Evolutionary conservation across 2,113 vertebrate genomes (phyloP).

Genomic region (Corythornis madagascariensis): DNA sequence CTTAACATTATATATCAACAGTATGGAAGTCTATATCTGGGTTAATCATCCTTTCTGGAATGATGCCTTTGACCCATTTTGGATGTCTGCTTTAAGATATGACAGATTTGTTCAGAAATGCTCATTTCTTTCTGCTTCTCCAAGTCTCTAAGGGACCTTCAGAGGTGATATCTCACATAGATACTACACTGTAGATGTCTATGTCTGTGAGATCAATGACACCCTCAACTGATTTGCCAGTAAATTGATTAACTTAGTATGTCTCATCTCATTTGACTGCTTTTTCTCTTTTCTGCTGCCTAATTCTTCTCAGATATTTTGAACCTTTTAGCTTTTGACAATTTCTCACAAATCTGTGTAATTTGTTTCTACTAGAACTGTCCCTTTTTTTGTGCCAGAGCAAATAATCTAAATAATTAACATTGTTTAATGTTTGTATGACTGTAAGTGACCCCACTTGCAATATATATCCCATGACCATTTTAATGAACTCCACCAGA

Average conservation of each 20-base stretch:
- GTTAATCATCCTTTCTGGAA: not conserved
- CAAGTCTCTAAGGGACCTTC: not conserved
- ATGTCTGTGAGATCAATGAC: not conserved
- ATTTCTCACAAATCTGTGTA: not conserved
- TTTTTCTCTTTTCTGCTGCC: not conserved
- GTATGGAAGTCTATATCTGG: not conserved
- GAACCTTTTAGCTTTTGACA: not conserved
- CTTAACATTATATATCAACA: not conserved
- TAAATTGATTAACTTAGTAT: not conserved
- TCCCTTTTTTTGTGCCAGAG: not conserved
- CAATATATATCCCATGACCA: not conserved
- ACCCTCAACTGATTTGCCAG: not conserved
- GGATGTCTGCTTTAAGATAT: not conserved
- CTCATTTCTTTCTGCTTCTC: not conserved
- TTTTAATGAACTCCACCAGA: not conserved
- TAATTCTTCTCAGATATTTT: not conserved
- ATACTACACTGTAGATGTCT: not conserved
- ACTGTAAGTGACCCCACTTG: not conserved
- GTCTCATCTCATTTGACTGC: not conserved
- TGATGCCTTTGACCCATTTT: not conserved
- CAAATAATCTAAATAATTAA: not conserved
- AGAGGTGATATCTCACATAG: not conserved
- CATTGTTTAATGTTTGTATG: not conserved
- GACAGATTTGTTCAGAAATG: not conserved
- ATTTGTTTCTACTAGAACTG: not conserved